These are phyloP conservation scores for Peromyscus attwateri DNA, from an alignment of 2,797 vertebrate genomes.

Conservation along the genomic window DNA sequence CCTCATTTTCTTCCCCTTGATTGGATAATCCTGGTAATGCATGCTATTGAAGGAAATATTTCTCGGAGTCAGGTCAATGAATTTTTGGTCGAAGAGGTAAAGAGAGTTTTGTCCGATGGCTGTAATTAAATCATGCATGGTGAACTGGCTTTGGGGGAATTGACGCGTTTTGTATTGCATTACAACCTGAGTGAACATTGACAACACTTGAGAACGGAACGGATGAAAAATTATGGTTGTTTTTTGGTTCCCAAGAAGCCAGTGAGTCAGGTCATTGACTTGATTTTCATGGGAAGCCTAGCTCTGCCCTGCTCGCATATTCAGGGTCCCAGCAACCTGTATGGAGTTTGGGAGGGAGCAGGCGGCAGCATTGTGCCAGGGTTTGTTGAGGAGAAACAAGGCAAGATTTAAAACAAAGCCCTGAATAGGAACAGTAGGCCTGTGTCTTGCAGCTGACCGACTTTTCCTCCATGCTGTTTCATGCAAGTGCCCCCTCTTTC, in stretches of 20 bases:
- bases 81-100: conserved; percentile 83
- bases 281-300: conserved; percentile 99
- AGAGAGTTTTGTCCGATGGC: conserved; percentile 93
- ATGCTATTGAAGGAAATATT: conserved; percentile 92
- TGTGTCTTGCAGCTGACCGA: conserved; percentile 92
- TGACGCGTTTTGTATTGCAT: conserved; percentile 94
- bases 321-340: conserved; percentile 89
- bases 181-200: conserved; percentile 90
- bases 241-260: conserved; percentile 91
- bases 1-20: conserved; percentile 93
- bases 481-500: conserved; percentile 49
- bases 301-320: conserved; percentile 90
- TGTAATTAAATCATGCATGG: conserved; percentile 95
- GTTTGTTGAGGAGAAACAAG: conserved; percentile 94
- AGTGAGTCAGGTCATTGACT: conserved; percentile 95
- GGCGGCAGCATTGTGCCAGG: conserved; percentile 89
- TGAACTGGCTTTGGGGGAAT: conserved; percentile 92
- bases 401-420: conserved; percentile 92
- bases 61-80: conserved; percentile 90
- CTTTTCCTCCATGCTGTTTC: conserved; percentile 81
- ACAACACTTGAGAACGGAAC: conserved; percentile 93
- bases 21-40: conserved; percentile 94
- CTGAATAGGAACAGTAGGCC: conserved; percentile 94
- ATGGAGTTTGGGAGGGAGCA: conserved; percentile 92
- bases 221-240: conserved; percentile 92